Percentiles rank a stretch among this genome's conserved stretches.
Evolutionary conservation across 2,113 vertebrate species (phyloP).

Genomic region (human (Homo sapiens)): GRCh38 chr13:59343001-59343500

Average conservation of each 20-base stretch:
- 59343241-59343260: constrained; percentile 61
- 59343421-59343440: constrained; percentile 48
- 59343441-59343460: constrained; percentile 58
- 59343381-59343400: constrained; percentile 63
- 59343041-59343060: constrained; percentile 68
- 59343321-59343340: constrained; percentile 25
- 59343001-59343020: constrained; percentile 52
- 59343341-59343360: constrained; percentile 26
- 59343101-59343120: constrained; percentile 73
- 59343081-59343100: constrained; percentile 78
- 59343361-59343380: constrained; percentile 32
- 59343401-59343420: constrained; percentile 53
- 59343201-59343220: constrained; percentile 67
- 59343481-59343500: neutral
- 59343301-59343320: constrained; percentile 69
- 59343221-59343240: constrained; percentile 62
- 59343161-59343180: constrained; percentile 64
- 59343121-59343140: constrained; percentile 73
- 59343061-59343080: constrained; percentile 67
- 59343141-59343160: constrained; percentile 51
- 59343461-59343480: constrained; percentile 39
- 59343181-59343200: constrained; percentile 47
- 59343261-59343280: neutral
- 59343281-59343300: constrained; percentile 51
- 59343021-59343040: constrained; percentile 66